These are phyloP conservation scores for Gnatocerus cornutus DNA, from an alignment of 2,888 invertebrate species.

Conservation along the genomic window DNA sequence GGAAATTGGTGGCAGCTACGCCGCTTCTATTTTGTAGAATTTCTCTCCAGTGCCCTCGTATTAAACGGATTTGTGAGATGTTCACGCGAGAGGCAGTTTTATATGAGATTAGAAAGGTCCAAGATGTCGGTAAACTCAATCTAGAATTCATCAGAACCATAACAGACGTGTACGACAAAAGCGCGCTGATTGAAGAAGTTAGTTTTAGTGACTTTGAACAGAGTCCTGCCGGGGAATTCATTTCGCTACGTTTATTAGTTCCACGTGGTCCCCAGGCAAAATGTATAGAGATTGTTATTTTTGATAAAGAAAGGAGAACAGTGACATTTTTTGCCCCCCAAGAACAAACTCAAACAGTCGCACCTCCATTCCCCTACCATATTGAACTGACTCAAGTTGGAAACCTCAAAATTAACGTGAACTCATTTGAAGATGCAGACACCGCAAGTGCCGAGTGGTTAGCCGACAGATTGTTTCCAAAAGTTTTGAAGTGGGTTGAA, in stretches of 20 bases:
- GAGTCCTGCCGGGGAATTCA: conserved; percentile 61
- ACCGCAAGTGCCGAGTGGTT: conserved; percentile 73
- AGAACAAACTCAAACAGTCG: conserved; percentile 65
- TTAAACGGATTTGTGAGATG: conserved; percentile 60
- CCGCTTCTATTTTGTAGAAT: conserved; percentile 63
- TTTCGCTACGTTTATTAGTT: conserved; percentile 70
- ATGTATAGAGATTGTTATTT: conserved; percentile 65
- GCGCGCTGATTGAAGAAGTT: conserved; percentile 56
- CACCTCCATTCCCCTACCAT: conserved; percentile 73
- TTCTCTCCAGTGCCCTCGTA: conserved; percentile 53
- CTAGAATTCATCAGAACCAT: conserved; percentile 61
- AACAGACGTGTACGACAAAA: conserved; percentile 63
- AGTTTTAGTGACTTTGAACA: conserved; percentile 56
- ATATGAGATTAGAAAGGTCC: conserved; percentile 65
- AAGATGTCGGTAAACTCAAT: conserved; percentile 59
- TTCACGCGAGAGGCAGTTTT: conserved; percentile 63
- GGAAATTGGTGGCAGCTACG: conserved; percentile 77
- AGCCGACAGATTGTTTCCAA: conserved; percentile 74
- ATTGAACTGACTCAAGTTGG: conserved; percentile 61
- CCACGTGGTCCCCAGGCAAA: conserved; percentile 66
- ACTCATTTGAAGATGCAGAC: conserved; percentile 70
- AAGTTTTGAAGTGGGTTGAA: conserved; percentile 78
- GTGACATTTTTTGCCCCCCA: conserved; percentile 73
- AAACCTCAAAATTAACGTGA: conserved; percentile 56
- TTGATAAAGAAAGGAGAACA: conserved; percentile 68